Evolutionary conservation across 2,113 vertebrate species (phyloP), one percentile per base, ranked within the genome.

Genomic region (Phylloscopus trochilus): DNA sequence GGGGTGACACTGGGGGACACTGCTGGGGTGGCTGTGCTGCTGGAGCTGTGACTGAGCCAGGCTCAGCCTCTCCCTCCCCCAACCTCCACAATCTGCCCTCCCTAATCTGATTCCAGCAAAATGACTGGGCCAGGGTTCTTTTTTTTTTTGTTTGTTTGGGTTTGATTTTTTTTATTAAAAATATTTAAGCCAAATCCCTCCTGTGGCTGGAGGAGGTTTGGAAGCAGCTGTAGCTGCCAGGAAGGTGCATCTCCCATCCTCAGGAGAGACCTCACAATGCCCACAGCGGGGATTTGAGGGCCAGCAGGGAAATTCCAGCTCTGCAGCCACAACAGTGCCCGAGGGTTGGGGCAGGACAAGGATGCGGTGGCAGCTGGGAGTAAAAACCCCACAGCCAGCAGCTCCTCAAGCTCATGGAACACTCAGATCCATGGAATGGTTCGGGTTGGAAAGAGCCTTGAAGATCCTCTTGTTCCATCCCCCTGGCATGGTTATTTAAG

Each of bases 41-140:
- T 56, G 7, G 7, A 62, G 86, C 70, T 35, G 70, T 2, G 18
- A 69, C 87, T 68, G 87, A 90, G 75, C 69, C 1, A 0, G 60
- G 83, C 63, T 74, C 43, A 92, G 60, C 21, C 7, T 55, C 31
- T 64, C 85, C 74, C 79, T 82, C 56, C 85, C 60, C 30, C 0
- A 0, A 33, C 87, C 68, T 43, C 52, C 6, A 4, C 91, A 93
- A 88, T 90, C 94, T 93, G 2, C 67, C 59, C 72, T 68, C 67
- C 91, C 41, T 95, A 95, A 95, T 68, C 94, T 90, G 91, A 86
- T 93, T 75, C 72, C 67, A 80, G 35, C 35, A 72, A 39, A 90
- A 92, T 0, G 1, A 63, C 86, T 18, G n/a, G 59, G 27, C 30
- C 28, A 28, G 63, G 70, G 24, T 39, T 70, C 11, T 27, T 23